Percentiles rank a stretch among this genome's conserved stretches.
These are phyloP conservation scores for Peromyscus eremicus DNA, from an alignment of 2,797 vertebrate species.

Conservation along the genomic window DNA sequence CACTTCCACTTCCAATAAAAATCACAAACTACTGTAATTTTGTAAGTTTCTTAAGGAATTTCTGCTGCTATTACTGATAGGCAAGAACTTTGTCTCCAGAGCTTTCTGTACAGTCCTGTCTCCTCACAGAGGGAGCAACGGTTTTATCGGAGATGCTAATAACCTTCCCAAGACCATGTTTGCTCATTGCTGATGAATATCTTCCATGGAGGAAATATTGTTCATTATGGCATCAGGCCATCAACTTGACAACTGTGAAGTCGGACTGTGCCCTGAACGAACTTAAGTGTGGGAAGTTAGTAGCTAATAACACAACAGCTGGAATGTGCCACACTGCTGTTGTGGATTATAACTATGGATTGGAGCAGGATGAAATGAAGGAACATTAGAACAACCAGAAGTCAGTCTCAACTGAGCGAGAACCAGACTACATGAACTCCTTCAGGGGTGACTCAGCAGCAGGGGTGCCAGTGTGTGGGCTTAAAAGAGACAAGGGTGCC, in stretches of 20 bases:
- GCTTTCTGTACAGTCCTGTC: neutral
- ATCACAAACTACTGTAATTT: neutral
- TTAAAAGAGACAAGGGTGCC: neutral
- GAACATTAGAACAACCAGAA: neutral
- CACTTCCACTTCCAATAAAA: neutral
- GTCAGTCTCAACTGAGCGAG: neutral
- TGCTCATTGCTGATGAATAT: conserved; percentile 21
- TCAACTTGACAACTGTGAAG: conserved; percentile 33
- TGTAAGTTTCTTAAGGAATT: neutral
- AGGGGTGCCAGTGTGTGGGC: neutral
- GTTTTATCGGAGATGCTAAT: neutral
- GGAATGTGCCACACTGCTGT: neutral
- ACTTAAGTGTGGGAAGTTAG: neutral
- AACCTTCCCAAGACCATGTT: neutral
- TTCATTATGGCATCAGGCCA: neutral
- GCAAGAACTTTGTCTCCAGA: neutral
- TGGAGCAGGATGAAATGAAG: neutral
- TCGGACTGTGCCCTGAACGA: neutral
- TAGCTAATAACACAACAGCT: neutral
- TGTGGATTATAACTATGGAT: neutral
- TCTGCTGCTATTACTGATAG: neutral
- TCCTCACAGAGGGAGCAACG: neutral
- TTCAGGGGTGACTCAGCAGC: neutral
- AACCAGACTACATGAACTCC: neutral
- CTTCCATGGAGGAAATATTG: conserved; percentile 1